phyloP scores from a whole-genome alignment of 2,113 vertebrate genomes.

The Notarius quadriscutis region DNA sequence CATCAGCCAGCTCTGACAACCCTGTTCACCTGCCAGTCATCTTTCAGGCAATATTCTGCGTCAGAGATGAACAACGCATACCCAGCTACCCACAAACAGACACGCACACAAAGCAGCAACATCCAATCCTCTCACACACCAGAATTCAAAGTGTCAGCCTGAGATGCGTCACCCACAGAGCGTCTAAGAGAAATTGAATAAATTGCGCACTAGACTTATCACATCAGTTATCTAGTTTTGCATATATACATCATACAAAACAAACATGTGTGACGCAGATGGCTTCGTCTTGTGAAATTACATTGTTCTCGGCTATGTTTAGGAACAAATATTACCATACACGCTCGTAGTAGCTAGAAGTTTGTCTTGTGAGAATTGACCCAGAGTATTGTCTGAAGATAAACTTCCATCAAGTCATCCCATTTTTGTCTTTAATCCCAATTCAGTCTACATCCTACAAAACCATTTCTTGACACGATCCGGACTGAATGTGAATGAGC shows the following conservation, averaged over 20 bases:
- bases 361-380: neutral
- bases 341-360: neutral
- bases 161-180: neutral
- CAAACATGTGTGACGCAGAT: neutral
- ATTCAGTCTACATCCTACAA: constrained; percentile 33
- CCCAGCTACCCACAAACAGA: neutral
- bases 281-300: neutral
- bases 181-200: neutral
- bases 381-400: constrained; percentile 32
- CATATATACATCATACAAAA: neutral
- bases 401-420: constrained; percentile 31
- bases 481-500: constrained; percentile 17
- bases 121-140: neutral
- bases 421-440: constrained; percentile 7
- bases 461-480: constrained; percentile 57
- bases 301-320: neutral
- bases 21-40: constrained; percentile 1
- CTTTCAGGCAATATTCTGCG: constrained; percentile 41
- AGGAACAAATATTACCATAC: neutral
- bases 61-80: neutral
- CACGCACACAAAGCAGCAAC: neutral
- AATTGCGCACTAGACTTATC: neutral
- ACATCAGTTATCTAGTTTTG: neutral
- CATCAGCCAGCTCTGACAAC: constrained; percentile 18
- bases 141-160: neutral